Evolutionary conservation across 2,888 invertebrate genomes (phyloP).

Genomic region (Eilema sororculum): DNA sequence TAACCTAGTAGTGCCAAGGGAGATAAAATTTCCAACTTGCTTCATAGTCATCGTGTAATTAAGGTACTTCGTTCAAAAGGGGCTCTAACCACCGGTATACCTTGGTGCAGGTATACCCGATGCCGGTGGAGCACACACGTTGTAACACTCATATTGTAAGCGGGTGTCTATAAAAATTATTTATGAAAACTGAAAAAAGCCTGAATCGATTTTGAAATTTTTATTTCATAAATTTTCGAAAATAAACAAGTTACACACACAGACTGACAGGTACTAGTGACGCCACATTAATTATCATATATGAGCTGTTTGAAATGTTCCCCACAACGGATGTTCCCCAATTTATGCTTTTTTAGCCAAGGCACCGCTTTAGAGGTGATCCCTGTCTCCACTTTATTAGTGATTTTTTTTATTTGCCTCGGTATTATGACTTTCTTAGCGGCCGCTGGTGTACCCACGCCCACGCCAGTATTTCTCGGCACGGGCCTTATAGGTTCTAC

Average conservation of each 20-base stretch:
- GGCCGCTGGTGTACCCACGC: too few relatives aligned
- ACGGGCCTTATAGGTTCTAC: slow-evolving; percentile 36
- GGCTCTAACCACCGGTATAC: too few relatives aligned
- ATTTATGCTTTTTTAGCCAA: slow-evolving; percentile 69
- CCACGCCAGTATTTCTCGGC: not conserved
- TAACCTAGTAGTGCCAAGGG: too few relatives aligned
- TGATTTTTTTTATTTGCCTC: slow-evolving; percentile 8
- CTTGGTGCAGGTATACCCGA: too few relatives aligned
- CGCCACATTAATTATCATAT: slow-evolving; percentile 54
- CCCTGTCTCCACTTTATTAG: not conserved
- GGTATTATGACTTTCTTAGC: not conserved
- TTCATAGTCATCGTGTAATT: too few relatives aligned
- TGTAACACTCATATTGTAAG: too few relatives aligned
- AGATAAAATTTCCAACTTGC: too few relatives aligned
- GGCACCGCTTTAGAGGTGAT: slow-evolving; percentile 47
- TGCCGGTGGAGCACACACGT: too few relatives aligned
- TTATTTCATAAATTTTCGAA: slow-evolving; percentile 37
- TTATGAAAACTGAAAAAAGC: not conserved
- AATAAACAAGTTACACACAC: slow-evolving; percentile 26
- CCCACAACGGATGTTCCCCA: slow-evolving; percentile 58
- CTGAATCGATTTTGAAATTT: slow-evolving; percentile 38
- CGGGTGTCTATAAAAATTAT: too few relatives aligned
- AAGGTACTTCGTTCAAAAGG: too few relatives aligned
- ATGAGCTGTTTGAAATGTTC: slow-evolving; percentile 69
- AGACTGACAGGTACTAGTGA: slow-evolving; percentile 41